Percentiles rank a stretch among this genome's conserved stretches.
Conservation (phyloP, 2,113 vertebrate genomes). For the Macroglossus sobrinus region DNA sequence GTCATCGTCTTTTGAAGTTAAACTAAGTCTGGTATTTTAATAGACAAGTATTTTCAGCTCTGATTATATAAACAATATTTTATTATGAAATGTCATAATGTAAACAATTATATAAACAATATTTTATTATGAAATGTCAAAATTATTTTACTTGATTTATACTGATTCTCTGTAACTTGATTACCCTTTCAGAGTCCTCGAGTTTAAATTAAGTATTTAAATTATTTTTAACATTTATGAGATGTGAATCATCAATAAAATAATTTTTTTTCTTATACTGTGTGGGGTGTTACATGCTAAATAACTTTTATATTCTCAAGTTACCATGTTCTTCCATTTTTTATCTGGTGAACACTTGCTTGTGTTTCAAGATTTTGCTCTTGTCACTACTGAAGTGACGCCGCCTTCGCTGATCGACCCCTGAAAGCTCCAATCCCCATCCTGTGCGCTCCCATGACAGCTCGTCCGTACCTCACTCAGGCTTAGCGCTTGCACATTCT, state of each 20-base stretch:
- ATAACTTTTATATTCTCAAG: not conserved
- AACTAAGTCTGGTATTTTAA: not conserved
- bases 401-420: not conserved
- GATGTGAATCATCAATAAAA: not conserved
- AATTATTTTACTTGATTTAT: conserved; percentile 13
- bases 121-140: conserved; percentile 25
- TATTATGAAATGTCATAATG: conserved; percentile 19
- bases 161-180: not conserved
- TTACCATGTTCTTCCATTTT: not conserved
- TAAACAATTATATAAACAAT: not conserved
- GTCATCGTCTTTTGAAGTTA: conserved; percentile 3
- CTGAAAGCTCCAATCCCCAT: not conserved
- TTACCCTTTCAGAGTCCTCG: conserved; percentile 27
- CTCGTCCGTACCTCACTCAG: not conserved
- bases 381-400: not conserved
- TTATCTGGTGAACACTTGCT: not conserved
- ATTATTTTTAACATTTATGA: conserved; percentile 13
- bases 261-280: not conserved
- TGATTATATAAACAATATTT: not conserved
- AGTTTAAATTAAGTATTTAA: conserved; percentile 31
- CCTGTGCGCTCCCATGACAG: not conserved
- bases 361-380: not conserved
- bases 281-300: conserved; percentile 1
- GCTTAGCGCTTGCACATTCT: not conserved
- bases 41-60: conserved; percentile 4